A percentile compares a stretch with the other conserved stretches of the same genome.
These are phyloP conservation scores for Colletes latitarsis DNA, from an alignment of 1,140 invertebrate genomes.

Conservation along the genomic window DNA sequence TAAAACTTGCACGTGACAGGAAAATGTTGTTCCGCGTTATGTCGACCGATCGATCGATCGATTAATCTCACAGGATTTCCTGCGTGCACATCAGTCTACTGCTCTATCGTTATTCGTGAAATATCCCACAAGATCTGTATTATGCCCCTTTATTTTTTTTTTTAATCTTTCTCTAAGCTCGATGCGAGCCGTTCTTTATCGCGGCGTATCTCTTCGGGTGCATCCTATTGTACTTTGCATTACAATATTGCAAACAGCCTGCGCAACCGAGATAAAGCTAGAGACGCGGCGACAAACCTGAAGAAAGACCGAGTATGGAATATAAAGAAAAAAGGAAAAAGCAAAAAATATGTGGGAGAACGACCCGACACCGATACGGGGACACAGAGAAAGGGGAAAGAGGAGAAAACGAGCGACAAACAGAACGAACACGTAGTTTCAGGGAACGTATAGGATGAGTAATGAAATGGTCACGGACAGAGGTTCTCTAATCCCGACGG, in stretches of 20 bases:
- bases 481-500: constrained; percentile 63
- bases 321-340: constrained; percentile 34
- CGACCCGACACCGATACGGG: background rate
- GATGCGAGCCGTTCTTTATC: constrained; percentile 48
- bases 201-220: constrained; percentile 51
- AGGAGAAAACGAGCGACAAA: constrained; percentile 42
- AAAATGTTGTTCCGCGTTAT: background rate
- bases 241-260: constrained; percentile 66
- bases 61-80: constrained; percentile 39
- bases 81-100: background rate
- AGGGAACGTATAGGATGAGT: constrained; percentile 64
- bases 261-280: constrained; percentile 25
- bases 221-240: constrained; percentile 61
- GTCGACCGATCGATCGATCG: constrained; percentile 36
- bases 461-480: constrained; percentile 68
- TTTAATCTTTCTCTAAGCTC: constrained; percentile 58
- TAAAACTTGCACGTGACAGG: background rate
- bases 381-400: background rate
- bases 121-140: constrained; percentile 51
- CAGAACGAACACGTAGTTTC: constrained; percentile 54
- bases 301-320: constrained; percentile 11
- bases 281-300: constrained; percentile 10
- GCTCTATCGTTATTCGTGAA: constrained; percentile 37
- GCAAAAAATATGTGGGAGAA: background rate
- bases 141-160: constrained; percentile 27